Evolutionary conservation across 1,140 invertebrate species (phyloP).

Genomic region (Notospermus geniculatus): DNA sequence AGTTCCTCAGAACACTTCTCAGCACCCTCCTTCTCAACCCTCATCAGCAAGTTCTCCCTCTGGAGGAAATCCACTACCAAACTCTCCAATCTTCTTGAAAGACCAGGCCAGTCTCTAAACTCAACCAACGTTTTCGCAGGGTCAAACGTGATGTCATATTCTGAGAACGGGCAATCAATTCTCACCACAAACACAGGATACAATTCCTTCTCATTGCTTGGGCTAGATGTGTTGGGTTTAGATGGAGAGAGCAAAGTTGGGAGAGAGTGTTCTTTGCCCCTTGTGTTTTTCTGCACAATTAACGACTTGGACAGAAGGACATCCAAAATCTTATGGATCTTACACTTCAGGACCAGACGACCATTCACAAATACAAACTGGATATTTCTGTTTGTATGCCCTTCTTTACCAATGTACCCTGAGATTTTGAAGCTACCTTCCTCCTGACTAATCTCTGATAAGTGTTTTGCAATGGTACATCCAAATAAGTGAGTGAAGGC

Average conservation of each 20-base stretch:
- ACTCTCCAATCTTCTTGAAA: conserved; percentile 61
- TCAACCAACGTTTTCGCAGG: conserved; percentile 61
- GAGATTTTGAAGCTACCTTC: conserved; percentile 59
- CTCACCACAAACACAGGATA: conserved; percentile 64
- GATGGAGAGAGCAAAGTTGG: neutral
- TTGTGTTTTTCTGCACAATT: conserved; percentile 22
- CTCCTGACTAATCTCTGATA: conserved; percentile 58
- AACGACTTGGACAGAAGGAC: conserved; percentile 49
- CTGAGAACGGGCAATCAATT: conserved; percentile 61
- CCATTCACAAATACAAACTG: conserved; percentile 68
- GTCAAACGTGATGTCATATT: conserved; percentile 62
- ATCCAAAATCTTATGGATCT: conserved; percentile 60
- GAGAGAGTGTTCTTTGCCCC: neutral
- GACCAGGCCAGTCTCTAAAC: conserved; percentile 63
- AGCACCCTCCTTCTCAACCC: neutral
- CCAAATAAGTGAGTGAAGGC: conserved; percentile 61
- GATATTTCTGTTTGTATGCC: conserved; percentile 53
- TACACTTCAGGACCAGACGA: conserved; percentile 59
- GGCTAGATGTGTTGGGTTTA: conserved; percentile 25
- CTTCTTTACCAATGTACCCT: conserved; percentile 60
- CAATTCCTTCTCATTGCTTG: conserved; percentile 46
- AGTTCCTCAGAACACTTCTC: no score
- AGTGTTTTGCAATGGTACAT: conserved; percentile 48
- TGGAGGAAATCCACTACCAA: conserved; percentile 48
- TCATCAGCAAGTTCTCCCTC: conserved; percentile 5